Evolutionary conservation across 2,888 invertebrate genomes (phyloP), one percentile per base, ranked within the genome.

Genomic region (Chrysolina haemoptera): DNA sequence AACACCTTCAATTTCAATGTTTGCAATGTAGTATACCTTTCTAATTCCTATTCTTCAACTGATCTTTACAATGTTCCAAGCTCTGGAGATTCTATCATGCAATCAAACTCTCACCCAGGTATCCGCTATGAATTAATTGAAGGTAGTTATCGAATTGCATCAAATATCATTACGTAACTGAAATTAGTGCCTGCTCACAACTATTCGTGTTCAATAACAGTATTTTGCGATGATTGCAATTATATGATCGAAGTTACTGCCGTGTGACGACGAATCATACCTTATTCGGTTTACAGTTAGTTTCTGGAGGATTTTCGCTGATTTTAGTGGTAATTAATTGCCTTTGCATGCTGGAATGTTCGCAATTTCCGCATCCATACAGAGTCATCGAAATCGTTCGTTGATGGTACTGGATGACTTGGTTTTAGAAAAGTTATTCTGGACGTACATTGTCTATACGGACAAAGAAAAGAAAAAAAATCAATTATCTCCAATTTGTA

Each of bases 211-310:
- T n/a, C 22, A 14, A 59, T 59, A 59, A 59, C 59, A 14, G 59
- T 59, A 59, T n/a, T 59, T 59, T 16, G 59, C 22, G 59, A 59
- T 35, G 59, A 59, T 59, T 59, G 59, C 59, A 59, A 59, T 59
- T 59, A 59, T n/a, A 22, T 55, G 59, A 27, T 59, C 59, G 59
- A 59, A 27, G 59, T 27, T 59, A 35, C n/a, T n/a, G 16, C 59
- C n/a, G 59, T 59, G 35, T 22, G 14, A 35, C 59, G n/a, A 59
- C n/a, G 14, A 59, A 59, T 59, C 59, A 59, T 35, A 59, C 59
- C 59, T 59, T 59, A 59, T 59, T 59, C 9, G 59, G 59, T 9
- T 59, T 35, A 59, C 59, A 59, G 59, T 59, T 59, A 59, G 35
- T 27, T 35, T 14, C 9, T 14, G 6, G 59, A 46, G 35, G 59